A percentile compares a stretch with the other conserved stretches of the same genome.
Evolutionary conservation across 1,140 invertebrate genomes (phyloP).

Genomic region (Eriocheir sinensis): DNA sequence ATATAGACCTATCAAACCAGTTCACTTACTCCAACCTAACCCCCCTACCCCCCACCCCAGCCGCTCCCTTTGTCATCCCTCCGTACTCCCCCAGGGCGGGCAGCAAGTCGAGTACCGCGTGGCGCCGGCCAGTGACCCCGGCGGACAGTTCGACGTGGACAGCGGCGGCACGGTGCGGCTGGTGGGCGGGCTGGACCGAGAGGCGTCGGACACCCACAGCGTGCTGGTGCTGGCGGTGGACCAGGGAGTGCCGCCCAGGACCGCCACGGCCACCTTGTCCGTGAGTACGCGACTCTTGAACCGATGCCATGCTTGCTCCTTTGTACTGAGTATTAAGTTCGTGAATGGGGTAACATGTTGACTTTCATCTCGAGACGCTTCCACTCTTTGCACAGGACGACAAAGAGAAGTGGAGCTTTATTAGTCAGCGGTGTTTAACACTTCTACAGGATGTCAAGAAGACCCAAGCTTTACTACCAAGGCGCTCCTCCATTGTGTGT

Average conservation of each 20-base stretch:
- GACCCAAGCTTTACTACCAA: not conserved
- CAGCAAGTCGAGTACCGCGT: constrained; percentile 36
- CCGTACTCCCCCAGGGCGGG: constrained; percentile 48
- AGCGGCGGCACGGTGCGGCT: constrained; percentile 43
- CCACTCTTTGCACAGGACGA: not conserved
- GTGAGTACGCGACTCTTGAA: not conserved
- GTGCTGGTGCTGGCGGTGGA: constrained; percentile 61
- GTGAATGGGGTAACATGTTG: not conserved
- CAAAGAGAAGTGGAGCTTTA: not conserved
- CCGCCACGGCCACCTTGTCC: constrained; percentile 49
- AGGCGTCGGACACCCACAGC: constrained; percentile 36
- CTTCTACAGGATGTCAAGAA: not conserved
- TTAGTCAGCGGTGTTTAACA: not conserved
- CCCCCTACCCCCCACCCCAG: not conserved
- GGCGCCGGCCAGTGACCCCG: constrained; percentile 37
- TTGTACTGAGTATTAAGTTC: not conserved
- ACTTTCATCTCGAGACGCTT: not conserved
- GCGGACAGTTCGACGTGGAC: constrained; percentile 35
- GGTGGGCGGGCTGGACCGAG: constrained; percentile 52
- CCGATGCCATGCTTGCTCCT: not conserved
- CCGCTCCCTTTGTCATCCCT: not conserved
- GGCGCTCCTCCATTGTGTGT: not conserved
- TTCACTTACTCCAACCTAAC: too few species aligned
- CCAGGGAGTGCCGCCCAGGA: constrained; percentile 53
- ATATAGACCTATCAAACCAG: too few species aligned